These are phyloP conservation scores for Cyanocitta stelleri DNA, from an alignment of 2,113 vertebrate species.

Conservation along the genomic window DNA sequence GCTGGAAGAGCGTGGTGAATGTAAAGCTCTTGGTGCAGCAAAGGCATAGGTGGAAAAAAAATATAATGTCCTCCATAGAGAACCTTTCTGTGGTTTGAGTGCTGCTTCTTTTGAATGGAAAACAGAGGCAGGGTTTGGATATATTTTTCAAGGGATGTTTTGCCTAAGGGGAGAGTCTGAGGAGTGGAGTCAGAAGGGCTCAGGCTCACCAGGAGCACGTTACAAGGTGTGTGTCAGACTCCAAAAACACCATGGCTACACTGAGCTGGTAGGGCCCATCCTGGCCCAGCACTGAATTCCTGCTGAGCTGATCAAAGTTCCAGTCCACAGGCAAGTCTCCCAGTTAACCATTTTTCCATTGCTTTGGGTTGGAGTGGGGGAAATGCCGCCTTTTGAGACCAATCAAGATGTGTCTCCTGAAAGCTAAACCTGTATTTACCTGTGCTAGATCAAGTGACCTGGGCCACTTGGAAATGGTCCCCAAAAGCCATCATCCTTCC, in stretches of 20 bases:
- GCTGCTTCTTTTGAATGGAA: background rate
- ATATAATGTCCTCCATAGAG: fast-evolving
- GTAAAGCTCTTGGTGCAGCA: background rate
- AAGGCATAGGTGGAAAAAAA: background rate
- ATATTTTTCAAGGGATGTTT: background rate
- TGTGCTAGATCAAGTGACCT: background rate
- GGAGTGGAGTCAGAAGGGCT: background rate
- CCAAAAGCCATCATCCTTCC: background rate
- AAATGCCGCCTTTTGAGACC: background rate
- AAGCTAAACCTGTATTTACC: background rate
- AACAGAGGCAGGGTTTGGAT: background rate
- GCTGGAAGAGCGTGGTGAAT: background rate
- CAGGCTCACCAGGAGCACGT: fast-evolving
- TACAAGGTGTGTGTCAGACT: background rate
- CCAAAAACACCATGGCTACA: background rate
- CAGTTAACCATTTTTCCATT: background rate
- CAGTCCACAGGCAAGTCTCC: background rate
- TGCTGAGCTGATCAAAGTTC: background rate
- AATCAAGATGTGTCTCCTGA: background rate
- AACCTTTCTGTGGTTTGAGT: background rate
- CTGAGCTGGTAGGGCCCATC: background rate
- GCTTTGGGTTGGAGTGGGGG: background rate
- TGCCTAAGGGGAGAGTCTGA: background rate
- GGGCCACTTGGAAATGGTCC: background rate
- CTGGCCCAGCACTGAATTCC: background rate